Percentiles rank a stretch among this genome's conserved stretches.
Evolutionary conservation across 2,888 invertebrate genomes (phyloP).

Genomic region (Cheilosia vulpina): DNA sequence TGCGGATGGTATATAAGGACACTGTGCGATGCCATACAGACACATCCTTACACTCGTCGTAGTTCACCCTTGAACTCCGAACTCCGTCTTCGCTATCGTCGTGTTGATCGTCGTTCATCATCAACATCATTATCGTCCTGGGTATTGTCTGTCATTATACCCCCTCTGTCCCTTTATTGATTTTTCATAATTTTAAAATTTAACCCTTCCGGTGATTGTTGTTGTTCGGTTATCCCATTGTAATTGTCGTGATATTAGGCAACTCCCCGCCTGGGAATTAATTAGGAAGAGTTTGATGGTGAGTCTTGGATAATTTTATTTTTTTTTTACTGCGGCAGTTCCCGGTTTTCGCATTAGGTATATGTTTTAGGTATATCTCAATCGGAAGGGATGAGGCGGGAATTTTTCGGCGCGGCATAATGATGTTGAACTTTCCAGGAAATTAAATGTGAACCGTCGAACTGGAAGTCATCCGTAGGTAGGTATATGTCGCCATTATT

Average conservation of each 20-base stretch:
- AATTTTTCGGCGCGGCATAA: conserved; percentile 48
- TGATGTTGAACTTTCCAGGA: conserved; percentile 60
- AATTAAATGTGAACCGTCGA: conserved; percentile 58
- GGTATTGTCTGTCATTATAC: conserved; percentile 25
- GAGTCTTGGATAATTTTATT: conserved; percentile 13
- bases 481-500: neutral
- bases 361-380: conserved; percentile 32
- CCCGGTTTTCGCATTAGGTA: neutral
- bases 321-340: too few species aligned
- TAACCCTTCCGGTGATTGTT: conserved; percentile 66
- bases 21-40: neutral
- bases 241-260: conserved; percentile 71
- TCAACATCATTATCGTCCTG: conserved; percentile 32
- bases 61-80: neutral
- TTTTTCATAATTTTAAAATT: conserved; percentile 68
- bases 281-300: conserved; percentile 36
- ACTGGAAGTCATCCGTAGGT: conserved; percentile 18
- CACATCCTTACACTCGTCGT: conserved; percentile 35
- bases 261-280: conserved; percentile 59
- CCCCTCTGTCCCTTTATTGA: conserved; percentile 61
- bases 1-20: neutral
- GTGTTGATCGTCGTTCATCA: conserved; percentile 21
- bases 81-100: conserved; percentile 66
- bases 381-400: conserved; percentile 25
- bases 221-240: conserved; percentile 55